Conservation (phyloP, 2,888 invertebrate species). For the Galeruca laticollis region DNA sequence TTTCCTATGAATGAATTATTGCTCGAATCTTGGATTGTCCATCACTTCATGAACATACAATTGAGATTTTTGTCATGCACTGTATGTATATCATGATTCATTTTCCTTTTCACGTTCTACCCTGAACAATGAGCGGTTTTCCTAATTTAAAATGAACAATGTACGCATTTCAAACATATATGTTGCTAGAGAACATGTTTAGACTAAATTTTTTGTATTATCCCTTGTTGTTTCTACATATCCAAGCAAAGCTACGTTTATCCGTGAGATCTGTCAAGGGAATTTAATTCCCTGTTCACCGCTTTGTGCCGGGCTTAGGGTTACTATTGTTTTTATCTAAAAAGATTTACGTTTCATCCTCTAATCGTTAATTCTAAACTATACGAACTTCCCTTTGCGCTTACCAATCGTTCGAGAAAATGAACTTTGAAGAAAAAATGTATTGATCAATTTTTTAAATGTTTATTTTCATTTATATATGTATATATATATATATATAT, state of each 20-base stretch:
- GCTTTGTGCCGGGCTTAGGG: neutral
- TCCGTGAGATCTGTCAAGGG: slow-evolving; percentile 3
- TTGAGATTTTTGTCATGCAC: too few relatives aligned
- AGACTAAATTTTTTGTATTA: neutral
- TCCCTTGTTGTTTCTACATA: neutral
- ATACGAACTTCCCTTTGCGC: neutral
- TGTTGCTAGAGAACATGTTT: neutral
- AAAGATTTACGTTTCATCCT: neutral
- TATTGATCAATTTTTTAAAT: neutral
- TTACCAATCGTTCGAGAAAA: neutral
- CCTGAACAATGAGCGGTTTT: neutral
- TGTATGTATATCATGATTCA: neutral
- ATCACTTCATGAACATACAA: too few relatives aligned
- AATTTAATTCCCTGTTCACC: neutral
- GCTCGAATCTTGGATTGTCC: too few relatives aligned
- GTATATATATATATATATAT: neutral
- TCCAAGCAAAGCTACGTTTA: neutral
- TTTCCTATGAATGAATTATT: too few relatives aligned
- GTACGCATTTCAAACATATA: neutral
- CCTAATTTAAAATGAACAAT: neutral
- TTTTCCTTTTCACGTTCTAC: neutral
- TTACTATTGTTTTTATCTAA: slow-evolving; percentile 2
- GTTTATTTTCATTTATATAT: neutral
- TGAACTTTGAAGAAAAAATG: neutral
- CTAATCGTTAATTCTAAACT: neutral